A percentile compares a stretch with the other conserved stretches of the same genome.
Conservation (phyloP, 2,797 vertebrate species). For the Protonibea diacanthus region DNA sequence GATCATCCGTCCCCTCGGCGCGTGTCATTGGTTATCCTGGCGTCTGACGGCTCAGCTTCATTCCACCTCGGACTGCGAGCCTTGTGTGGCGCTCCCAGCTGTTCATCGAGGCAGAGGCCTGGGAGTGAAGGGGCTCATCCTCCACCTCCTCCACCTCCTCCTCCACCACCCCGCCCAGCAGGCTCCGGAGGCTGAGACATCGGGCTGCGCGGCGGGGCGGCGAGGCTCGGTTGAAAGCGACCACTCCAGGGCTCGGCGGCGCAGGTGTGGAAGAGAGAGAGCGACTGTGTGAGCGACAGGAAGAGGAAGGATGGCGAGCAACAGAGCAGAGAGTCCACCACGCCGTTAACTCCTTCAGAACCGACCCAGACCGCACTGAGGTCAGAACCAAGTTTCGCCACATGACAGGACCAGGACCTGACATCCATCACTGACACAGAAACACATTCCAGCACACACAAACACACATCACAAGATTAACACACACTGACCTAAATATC, state of each 20-base stretch:
- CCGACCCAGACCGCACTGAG: too few relatives aligned
- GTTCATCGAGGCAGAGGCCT: conserved; percentile 7
- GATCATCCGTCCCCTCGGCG: neutral
- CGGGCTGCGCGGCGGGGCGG: too few relatives aligned
- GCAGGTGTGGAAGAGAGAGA: conserved; percentile 46
- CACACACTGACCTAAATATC: conserved; percentile 75
- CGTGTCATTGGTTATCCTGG: neutral
- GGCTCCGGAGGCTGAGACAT: neutral
- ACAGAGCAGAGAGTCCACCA: too few relatives aligned
- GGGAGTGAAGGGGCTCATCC: conserved; percentile 11
- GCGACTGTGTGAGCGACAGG: conserved; percentile 12
- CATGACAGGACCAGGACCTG: too few relatives aligned
- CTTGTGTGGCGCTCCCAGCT: conserved; percentile 40
- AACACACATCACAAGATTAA: conserved; percentile 10
- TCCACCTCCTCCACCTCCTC: too few relatives aligned
- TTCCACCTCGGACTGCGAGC: conserved; percentile 6
- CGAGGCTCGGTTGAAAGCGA: too few relatives aligned
- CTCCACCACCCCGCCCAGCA: too few relatives aligned
- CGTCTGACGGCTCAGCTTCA: neutral
- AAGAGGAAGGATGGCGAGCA: neutral
- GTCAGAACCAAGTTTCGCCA: too few relatives aligned
- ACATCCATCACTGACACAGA: too few relatives aligned
- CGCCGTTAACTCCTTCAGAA: too few relatives aligned
- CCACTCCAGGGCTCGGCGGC: too few relatives aligned
- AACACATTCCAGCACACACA: conserved; percentile 20